Conservation (phyloP, 2,113 vertebrate species). For the Macroglossus sobrinus region DNA sequence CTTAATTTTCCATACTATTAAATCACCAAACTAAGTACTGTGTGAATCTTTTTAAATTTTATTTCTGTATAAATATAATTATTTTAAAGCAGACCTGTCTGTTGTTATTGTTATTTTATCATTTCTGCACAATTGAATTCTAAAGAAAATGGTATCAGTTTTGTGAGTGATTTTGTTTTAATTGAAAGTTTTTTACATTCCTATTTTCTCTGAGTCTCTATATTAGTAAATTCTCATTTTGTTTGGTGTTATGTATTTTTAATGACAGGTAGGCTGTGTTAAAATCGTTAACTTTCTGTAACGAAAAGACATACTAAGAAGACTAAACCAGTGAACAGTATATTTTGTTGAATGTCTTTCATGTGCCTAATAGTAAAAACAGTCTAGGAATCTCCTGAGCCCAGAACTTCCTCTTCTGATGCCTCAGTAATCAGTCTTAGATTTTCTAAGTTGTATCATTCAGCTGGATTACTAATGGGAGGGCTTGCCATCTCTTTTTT, state of each 20-base stretch:
- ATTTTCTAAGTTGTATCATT: neutral
- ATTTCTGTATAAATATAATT: neutral
- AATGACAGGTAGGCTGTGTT: neutral
- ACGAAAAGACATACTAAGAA: neutral
- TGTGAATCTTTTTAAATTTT: neutral
- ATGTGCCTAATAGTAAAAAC: neutral
- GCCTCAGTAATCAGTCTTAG: neutral
- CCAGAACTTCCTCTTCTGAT: neutral
- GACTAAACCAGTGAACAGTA: neutral
- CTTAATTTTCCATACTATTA: neutral
- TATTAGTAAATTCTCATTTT: neutral
- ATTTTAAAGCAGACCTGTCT: neutral
- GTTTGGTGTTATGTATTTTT: neutral
- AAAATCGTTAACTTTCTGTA: conserved; percentile 9
- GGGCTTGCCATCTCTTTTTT: neutral
- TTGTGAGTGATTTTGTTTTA: neutral
- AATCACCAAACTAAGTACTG: neutral
- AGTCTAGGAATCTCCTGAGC: neutral
- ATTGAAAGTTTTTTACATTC: neutral
- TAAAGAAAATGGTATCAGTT: neutral
- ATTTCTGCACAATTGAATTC: neutral
- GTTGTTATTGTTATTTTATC: neutral
- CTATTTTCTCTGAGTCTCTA: neutral
- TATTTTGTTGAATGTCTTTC: neutral
- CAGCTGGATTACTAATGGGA: neutral